Evolutionary conservation across 2,113 vertebrate species (phyloP).

Genomic region (Alaudala cheleensis): DNA sequence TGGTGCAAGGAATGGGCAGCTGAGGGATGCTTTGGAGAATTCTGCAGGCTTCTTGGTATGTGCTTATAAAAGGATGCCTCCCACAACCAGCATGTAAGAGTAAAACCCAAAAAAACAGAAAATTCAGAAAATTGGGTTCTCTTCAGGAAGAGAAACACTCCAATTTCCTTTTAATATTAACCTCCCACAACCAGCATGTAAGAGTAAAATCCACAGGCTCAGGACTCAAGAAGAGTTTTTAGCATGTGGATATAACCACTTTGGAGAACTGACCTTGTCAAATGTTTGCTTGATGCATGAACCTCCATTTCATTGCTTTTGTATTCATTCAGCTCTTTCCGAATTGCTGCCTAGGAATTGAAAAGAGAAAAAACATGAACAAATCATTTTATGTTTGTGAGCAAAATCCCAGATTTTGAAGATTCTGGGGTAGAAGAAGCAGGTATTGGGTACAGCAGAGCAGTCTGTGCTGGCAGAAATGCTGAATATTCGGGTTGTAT

Average conservation of each 20-base stretch:
- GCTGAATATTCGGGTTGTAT: neutral
- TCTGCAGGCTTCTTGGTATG: neutral
- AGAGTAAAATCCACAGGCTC: neutral
- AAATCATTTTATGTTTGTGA: neutral
- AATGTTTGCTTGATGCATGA: slow-evolving; percentile 95
- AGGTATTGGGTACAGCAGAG: neutral
- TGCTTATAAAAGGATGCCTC: neutral
- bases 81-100: too few relatives aligned
- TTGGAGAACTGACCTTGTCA: slow-evolving; percentile 87
- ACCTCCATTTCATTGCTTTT: slow-evolving; percentile 99
- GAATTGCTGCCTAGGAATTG: slow-evolving; percentile 89
- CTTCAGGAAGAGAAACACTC: neutral
- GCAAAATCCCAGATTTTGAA: neutral
- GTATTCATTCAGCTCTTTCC: slow-evolving; percentile 98
- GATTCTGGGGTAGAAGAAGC: neutral
- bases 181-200: neutral
- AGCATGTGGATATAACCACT: neutral
- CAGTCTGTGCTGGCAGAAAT: neutral
- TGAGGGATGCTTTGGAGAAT: neutral
- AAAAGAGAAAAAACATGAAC: neutral
- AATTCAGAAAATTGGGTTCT: neutral
- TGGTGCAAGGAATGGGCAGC: neutral
- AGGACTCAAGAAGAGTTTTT: neutral
- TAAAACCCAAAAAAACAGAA: neutral
- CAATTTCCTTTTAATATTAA: neutral